Evolutionary conservation across 2,888 invertebrate species (phyloP).

Genomic region (Ethmia dodecea): DNA sequence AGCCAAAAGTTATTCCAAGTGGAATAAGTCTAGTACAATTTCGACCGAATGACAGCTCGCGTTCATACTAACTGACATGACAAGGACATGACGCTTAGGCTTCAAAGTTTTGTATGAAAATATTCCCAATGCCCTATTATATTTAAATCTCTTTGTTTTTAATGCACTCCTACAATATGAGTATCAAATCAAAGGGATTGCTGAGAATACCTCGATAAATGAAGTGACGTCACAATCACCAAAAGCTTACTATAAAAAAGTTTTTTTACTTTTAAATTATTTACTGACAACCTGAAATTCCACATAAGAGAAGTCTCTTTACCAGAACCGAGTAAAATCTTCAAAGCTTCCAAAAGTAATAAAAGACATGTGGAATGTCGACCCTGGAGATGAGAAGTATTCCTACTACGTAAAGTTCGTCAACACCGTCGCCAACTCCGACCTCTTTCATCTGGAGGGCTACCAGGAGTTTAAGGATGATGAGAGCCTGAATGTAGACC

Average conservation of each 20-base stretch:
- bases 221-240: no score
- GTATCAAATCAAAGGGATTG: no score
- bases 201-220: no score
- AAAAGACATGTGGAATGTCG: slow-evolving; percentile 41
- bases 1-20: no score
- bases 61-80: no score
- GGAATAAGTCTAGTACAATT: no score
- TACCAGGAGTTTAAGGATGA: slow-evolving; percentile 50
- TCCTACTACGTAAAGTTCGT: slow-evolving; percentile 56
- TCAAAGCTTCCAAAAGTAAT: slow-evolving; percentile 38
- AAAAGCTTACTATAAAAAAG: not conserved
- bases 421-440: slow-evolving; percentile 47
- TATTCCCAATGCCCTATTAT: no score
- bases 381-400: slow-evolving; percentile 36
- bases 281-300: not conserved
- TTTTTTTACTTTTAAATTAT: not conserved
- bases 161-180: no score
- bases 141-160: no score
- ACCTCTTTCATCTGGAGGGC: slow-evolving; percentile 45
- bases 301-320: slow-evolving; percentile 2
- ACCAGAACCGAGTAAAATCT: slow-evolving; percentile 46
- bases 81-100: no score
- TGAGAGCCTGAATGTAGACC: slow-evolving; percentile 39
- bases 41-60: no score
- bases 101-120: no score